phyloP scores from a whole-genome alignment of 2,888 invertebrate species.

The Sipha maydis region DNA sequence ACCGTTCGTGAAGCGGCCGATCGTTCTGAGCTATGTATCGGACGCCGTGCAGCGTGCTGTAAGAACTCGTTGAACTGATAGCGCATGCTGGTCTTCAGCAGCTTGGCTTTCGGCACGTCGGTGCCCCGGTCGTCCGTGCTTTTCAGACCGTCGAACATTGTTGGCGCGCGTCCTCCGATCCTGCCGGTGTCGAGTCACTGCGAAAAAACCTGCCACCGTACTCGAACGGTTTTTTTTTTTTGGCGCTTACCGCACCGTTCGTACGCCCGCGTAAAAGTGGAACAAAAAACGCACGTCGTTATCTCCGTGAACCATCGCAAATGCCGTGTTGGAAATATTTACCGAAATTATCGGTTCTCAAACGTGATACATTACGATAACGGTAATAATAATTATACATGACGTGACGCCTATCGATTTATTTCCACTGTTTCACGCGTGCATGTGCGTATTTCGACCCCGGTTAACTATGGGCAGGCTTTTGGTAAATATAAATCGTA shows the following conservation, averaged over 20 bases:
- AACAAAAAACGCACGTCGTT: not conserved
- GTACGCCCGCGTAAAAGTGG: not conserved
- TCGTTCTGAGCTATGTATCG: slow-evolving; percentile 81
- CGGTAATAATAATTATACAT: too few species aligned
- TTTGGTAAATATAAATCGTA: too few species aligned
- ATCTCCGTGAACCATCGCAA: not conserved
- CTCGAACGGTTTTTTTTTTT: too few species aligned
- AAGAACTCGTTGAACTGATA: slow-evolving; percentile 81
- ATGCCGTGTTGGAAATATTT: not conserved
- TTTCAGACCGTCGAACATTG: slow-evolving; percentile 42
- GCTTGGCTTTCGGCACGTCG: slow-evolving; percentile 61
- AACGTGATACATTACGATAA: not conserved
- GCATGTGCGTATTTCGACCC: not conserved
- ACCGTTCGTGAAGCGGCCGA: slow-evolving; percentile 82
- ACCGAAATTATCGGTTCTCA: not conserved
- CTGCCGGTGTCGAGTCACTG: too few species aligned
- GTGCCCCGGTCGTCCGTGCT: not conserved
- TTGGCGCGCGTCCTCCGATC: not conserved
- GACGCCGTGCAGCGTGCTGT: slow-evolving; percentile 82
- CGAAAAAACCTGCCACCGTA: too few species aligned
- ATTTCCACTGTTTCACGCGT: not conserved
- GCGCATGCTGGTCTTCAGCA: slow-evolving; percentile 74
- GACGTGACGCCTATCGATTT: not conserved
- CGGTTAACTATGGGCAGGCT: not conserved
- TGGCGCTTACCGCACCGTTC: too few species aligned